Conservation (phyloP, 2,113 vertebrate species). For the Podarcis cretensis region DNA sequence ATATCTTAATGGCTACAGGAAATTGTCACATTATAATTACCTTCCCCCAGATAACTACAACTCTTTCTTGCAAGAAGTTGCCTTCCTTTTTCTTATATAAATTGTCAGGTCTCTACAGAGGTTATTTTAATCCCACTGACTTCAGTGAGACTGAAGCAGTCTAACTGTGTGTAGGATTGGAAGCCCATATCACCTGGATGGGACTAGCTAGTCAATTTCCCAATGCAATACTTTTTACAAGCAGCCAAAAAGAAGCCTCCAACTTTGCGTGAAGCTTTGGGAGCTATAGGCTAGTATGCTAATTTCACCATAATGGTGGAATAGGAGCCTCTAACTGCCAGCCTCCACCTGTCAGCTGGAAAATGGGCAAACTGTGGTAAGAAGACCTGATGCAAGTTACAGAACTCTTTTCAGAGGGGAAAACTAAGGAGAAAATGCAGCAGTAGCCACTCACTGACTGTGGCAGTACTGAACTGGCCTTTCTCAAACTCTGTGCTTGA, state of each 20-base stretch:
- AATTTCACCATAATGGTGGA: accelerated
- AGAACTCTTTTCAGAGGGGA: not conserved
- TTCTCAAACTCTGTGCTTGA: constrained; percentile 21
- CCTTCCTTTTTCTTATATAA: constrained; percentile 38
- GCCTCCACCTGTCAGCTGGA: accelerated
- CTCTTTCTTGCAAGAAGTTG: constrained; percentile 43
- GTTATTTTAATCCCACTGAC: not conserved
- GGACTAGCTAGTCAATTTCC: too few species aligned
- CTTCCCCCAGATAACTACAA: not conserved
- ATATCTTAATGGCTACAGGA: constrained; percentile 29
- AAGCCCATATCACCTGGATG: not conserved
- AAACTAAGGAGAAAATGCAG: not conserved
- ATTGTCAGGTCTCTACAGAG: not conserved
- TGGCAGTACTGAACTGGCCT: constrained; percentile 11
- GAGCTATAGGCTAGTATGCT: not conserved
- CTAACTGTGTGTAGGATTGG: not conserved
- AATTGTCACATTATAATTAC: constrained; percentile 38
- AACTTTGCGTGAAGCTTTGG: not conserved
- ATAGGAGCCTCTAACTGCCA: not conserved
- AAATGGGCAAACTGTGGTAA: not conserved
- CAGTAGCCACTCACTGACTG: not conserved
- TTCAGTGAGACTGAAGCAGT: not conserved
- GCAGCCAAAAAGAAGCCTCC: not conserved
- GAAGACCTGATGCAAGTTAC: not conserved
- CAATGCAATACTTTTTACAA: not conserved